Evolutionary conservation across 2,113 vertebrate species (phyloP), one percentile per base, ranked within the genome.

Genomic region (Poeciliopsis turrubarensis): DNA sequence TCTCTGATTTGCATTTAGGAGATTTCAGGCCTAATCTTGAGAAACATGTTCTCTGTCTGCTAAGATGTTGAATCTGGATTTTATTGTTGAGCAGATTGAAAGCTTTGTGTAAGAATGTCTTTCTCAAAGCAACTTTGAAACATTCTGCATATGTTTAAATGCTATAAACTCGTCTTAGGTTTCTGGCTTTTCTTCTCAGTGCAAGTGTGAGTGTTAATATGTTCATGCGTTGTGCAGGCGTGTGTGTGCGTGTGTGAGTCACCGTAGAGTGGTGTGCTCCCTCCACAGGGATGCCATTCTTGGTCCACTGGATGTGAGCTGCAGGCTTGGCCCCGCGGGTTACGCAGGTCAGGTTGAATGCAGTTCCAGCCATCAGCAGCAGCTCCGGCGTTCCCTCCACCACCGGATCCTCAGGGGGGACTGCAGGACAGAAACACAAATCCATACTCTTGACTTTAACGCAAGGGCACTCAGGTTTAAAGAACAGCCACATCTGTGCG

Each of bases 281-380:
- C 0, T 96, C 95, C 88, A 96, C 94, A 44, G 92, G 85, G 0
- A 93, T 84, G 61, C 97, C 97, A 0, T 98, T 96, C 17, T 96
- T 95, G 92, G 95, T 95, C 97, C 97, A 98, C 86, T 95, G 82
- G 80, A 98, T 97, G 67, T 94, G 94, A 0, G 97, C 97, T 0
- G 96, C 95, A 0, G 97, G 97, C 85, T 98, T 99, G 89, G 97
- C 97, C 0, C 94, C 96, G 37, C 94, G 94, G 0, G 97, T 97
- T 66, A 96, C 90, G 77, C 97, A 99, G 0, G 96, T 99, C 89
- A 98, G 95, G 91, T 98, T 99, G 92, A 95, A 93, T 0, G 96
- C 94, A 0, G 90, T 95, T 29, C 96, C 96, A 0, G 97, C 97
- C 11, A 95, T 95, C 75, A 99, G 92, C 81, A 98, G 90, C 44